phyloP scores from a whole-genome alignment of 2,113 vertebrate genomes.

The Trachemys scripta region DNA sequence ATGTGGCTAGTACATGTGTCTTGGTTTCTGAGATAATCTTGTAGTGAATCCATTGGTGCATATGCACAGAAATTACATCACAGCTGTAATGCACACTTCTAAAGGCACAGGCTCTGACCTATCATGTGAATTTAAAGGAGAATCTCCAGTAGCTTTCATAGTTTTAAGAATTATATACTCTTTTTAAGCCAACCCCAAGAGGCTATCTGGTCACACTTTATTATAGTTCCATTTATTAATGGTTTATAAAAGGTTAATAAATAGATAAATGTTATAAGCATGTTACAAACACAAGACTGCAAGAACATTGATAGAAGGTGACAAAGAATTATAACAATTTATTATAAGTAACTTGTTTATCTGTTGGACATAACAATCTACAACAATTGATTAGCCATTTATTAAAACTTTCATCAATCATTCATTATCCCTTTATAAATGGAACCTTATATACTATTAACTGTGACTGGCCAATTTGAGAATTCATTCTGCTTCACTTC shows the following conservation, averaged over 20 bases:
- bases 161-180: not conserved
- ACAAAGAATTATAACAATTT: not conserved
- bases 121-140: not conserved
- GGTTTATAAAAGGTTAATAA: not conserved
- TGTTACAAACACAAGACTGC: not conserved
- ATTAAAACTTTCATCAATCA: not conserved
- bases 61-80: accelerated
- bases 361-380: not conserved
- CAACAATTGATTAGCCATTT: not conserved
- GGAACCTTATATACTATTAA: not conserved
- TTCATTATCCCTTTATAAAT: not conserved
- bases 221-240: not conserved
- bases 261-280: not conserved
- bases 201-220: not conserved
- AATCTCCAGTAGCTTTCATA: not conserved
- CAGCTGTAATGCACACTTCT: not conserved
- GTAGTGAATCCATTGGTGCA: not conserved
- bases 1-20: accelerated
- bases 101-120: not conserved
- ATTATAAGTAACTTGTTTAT: not conserved
- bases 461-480: not conserved
- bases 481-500: not conserved
- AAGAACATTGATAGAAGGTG: not conserved
- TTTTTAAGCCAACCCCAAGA: not conserved
- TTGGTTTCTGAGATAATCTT: not conserved